Conservation (phyloP, 1,140 invertebrate genomes). For the Trypoxylus dichotomus region DNA sequence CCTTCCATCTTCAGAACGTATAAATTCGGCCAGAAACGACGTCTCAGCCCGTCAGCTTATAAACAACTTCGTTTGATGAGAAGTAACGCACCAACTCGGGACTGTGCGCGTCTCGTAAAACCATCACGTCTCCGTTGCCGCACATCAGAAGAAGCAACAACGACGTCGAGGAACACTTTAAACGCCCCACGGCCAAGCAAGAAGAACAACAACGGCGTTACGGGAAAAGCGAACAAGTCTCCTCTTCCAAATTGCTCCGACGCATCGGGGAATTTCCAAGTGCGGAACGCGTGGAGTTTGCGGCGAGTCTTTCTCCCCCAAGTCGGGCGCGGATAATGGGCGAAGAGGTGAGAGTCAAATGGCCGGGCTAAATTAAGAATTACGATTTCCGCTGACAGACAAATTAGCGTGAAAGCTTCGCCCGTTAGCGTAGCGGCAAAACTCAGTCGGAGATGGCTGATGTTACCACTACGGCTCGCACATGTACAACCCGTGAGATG, state of each 20-base stretch:
- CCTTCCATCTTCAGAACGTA: background rate
- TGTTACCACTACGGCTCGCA: background rate
- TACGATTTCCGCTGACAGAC: slow-evolving; percentile 47
- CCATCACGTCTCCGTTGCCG: background rate
- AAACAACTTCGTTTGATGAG: slow-evolving; percentile 23
- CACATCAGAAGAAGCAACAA: background rate
- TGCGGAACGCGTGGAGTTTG: background rate
- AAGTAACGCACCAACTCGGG: slow-evolving; percentile 6
- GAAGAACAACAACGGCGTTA: background rate
- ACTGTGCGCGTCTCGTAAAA: background rate
- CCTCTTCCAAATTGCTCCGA: background rate
- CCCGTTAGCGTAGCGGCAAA: slow-evolving; percentile 34
- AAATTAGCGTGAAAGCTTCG: slow-evolving; percentile 44
- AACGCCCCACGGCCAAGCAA: background rate
- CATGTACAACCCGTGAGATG: slow-evolving; percentile 29
- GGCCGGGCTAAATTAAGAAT: slow-evolving; percentile 48
- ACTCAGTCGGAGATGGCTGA: background rate
- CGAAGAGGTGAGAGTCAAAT: slow-evolving; percentile 49
- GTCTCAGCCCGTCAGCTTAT: background rate
- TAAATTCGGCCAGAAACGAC: slow-evolving; percentile 3
- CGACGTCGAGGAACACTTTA: background rate
- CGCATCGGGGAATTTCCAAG: background rate
- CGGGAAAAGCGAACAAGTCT: background rate
- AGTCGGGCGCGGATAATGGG: slow-evolving; percentile 41
- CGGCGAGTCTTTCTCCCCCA: background rate